Evolutionary conservation across 2,113 vertebrate genomes (phyloP).

Genomic region (Helogale parvula): DNA sequence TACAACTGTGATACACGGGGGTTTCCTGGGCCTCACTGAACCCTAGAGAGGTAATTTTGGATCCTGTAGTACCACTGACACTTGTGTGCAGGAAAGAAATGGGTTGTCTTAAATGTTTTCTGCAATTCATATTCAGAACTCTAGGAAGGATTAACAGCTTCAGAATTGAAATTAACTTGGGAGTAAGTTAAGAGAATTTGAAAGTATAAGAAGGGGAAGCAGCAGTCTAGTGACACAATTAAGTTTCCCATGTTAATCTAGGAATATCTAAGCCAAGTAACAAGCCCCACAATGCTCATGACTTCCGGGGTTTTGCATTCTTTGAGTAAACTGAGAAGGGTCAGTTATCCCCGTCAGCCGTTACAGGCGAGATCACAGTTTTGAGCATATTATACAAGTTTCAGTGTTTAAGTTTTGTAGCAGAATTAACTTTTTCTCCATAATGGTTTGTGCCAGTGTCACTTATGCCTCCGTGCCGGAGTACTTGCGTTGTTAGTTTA

Average conservation of each 20-base stretch:
- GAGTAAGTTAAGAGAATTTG: conserved; percentile 33
- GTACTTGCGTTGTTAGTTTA: neutral
- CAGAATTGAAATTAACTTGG: conserved; percentile 12
- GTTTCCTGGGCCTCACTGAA: neutral
- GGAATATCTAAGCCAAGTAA: neutral
- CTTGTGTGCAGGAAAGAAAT: neutral
- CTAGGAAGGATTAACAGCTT: neutral
- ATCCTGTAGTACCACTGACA: neutral
- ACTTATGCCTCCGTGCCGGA: neutral
- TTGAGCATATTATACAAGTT: neutral
- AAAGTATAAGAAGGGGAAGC: neutral
- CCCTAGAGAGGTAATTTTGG: neutral
- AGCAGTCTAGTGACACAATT: neutral
- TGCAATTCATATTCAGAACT: neutral
- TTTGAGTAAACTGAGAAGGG: conserved; percentile 5
- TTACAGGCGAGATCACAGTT: neutral
- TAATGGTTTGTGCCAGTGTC: conserved; percentile 11
- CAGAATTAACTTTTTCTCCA: neutral
- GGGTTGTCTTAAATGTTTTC: neutral
- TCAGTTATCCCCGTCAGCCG: neutral
- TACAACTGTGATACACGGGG: neutral
- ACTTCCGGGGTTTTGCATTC: conserved; percentile 12
- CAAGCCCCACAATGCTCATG: neutral
- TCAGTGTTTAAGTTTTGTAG: neutral
- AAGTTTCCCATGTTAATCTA: neutral